Conservation (phyloP, 2,797 vertebrate species). For the Lepilemur septentrionalis region DNA sequence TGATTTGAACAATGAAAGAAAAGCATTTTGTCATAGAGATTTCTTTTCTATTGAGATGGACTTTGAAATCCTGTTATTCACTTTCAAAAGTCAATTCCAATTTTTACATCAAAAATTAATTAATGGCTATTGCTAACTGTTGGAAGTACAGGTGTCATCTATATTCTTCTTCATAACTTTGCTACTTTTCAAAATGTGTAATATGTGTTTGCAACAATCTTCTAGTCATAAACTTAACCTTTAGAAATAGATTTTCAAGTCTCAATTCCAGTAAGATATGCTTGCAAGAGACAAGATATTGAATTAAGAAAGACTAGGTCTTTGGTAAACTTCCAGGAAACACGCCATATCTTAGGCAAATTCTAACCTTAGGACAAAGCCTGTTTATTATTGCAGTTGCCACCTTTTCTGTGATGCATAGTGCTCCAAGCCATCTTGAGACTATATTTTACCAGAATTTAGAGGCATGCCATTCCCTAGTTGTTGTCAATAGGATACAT, state of each 20-base stretch:
- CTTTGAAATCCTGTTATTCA: conserved; percentile 45
- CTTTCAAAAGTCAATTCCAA: conserved; percentile 30
- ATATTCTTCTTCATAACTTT: conserved; percentile 5
- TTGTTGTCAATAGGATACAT: not conserved
- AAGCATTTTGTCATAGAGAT: conserved; percentile 24
- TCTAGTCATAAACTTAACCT: not conserved
- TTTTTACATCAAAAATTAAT: conserved; percentile 42
- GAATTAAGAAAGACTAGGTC: not conserved
- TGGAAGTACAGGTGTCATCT: conserved; percentile 41
- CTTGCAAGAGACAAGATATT: not conserved
- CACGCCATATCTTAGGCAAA: not conserved
- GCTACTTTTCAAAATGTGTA: conserved; percentile 22
- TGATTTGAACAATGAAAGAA: conserved; percentile 5
- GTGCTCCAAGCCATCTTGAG: not conserved
- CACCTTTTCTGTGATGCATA: not conserved
- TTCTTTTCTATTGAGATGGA: conserved; percentile 12
- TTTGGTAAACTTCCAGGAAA: not conserved
- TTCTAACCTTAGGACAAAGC: not conserved
- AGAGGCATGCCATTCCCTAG: not conserved
- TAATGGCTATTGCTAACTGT: not conserved
- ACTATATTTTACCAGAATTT: not conserved
- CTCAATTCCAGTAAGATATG: not conserved
- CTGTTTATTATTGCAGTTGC: not conserved
- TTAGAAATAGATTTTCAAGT: conserved; percentile 9
- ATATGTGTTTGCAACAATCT: not conserved